Evolutionary conservation across 1,140 invertebrate genomes (phyloP).

Genomic region (Caenorhabditis latens): DNA sequence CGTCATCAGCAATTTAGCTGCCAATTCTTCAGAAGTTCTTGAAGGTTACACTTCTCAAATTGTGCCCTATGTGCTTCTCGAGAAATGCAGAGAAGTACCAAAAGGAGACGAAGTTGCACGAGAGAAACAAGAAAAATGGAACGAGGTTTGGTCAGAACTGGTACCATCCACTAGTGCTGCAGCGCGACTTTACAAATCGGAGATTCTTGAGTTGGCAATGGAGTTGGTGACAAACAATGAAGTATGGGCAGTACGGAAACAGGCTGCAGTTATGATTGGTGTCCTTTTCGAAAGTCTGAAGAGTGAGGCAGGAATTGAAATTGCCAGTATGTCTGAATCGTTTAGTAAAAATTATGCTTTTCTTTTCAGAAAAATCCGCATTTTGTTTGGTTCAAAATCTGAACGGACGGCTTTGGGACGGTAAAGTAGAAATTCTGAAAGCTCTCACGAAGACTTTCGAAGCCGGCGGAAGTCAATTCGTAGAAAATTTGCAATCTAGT

Average conservation of each 20-base stretch:
- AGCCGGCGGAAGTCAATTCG: slow-evolving; percentile 12
- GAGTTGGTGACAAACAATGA: slow-evolving; percentile 85
- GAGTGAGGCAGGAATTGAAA: not conserved
- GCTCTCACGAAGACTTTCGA: slow-evolving; percentile 26
- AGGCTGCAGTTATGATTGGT: slow-evolving; percentile 86
- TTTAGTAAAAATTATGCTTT: not conserved
- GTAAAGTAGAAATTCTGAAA: slow-evolving; percentile 64
- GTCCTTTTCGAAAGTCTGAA: slow-evolving; percentile 80
- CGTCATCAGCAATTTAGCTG: slow-evolving; percentile 86
- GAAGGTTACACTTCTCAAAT: slow-evolving; percentile 86
- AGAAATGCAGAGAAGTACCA: slow-evolving; percentile 85
- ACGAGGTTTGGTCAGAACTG: slow-evolving; percentile 89
- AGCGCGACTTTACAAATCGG: slow-evolving; percentile 84
- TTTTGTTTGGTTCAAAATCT: slow-evolving; percentile 49
- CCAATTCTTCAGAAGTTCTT: slow-evolving; percentile 86
- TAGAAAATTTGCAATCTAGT: not conserved
- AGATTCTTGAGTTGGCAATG: slow-evolving; percentile 84
- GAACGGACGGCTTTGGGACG: slow-evolving; percentile 64
- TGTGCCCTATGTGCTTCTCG: slow-evolving; percentile 88
- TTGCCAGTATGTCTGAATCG: not conserved
- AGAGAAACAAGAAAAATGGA: slow-evolving; percentile 82
- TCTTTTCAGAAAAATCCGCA: slow-evolving; percentile 43
- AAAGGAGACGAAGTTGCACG: slow-evolving; percentile 68
- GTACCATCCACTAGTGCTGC: slow-evolving; percentile 87
- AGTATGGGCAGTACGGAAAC: slow-evolving; percentile 87